Evolutionary conservation across 2,113 vertebrate genomes (phyloP).

Genomic region (Catharus fuscescens): DNA sequence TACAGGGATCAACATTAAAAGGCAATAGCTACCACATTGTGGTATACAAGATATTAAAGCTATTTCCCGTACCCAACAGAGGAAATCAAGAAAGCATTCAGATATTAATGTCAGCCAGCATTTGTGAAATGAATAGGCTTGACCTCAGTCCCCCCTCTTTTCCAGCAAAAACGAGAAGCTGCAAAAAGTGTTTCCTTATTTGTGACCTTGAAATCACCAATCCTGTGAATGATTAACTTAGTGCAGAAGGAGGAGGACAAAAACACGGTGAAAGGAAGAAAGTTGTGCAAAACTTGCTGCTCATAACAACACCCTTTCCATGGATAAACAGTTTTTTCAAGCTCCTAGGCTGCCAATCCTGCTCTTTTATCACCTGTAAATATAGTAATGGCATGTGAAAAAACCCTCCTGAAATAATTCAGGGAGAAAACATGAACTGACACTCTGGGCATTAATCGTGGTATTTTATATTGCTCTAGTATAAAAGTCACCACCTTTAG

Average conservation of each 20-base stretch:
- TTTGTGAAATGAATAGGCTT: slow-evolving; percentile 52
- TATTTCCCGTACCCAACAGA: slow-evolving; percentile 28
- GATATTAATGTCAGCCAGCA: background rate
- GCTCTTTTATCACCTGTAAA: slow-evolving; percentile 5
- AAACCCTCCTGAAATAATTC: background rate
- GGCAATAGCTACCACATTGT: slow-evolving; percentile 37
- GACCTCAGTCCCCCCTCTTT: background rate
- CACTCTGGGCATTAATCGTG: background rate
- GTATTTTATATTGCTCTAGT: background rate
- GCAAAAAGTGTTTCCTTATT: background rate
- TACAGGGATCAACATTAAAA: slow-evolving; percentile 41
- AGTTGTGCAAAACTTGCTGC: background rate
- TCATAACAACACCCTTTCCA: background rate
- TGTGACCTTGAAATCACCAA: slow-evolving; percentile 6
- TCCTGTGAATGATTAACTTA: background rate
- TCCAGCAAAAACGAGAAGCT: background rate
- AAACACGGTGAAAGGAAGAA: background rate
- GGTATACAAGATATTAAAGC: slow-evolving; percentile 43
- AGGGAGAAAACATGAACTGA: slow-evolving; percentile 3
- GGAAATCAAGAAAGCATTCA: slow-evolving; percentile 29
- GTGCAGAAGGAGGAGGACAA: background rate
- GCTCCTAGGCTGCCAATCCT: background rate
- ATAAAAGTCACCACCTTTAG: background rate
- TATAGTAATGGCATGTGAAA: background rate
- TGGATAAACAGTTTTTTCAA: background rate